A percentile compares a stretch with the other conserved stretches of the same genome.
These are phyloP conservation scores for Mormyrus lacerda DNA, from an alignment of 2,113 vertebrate species.

Conservation along the genomic window DNA sequence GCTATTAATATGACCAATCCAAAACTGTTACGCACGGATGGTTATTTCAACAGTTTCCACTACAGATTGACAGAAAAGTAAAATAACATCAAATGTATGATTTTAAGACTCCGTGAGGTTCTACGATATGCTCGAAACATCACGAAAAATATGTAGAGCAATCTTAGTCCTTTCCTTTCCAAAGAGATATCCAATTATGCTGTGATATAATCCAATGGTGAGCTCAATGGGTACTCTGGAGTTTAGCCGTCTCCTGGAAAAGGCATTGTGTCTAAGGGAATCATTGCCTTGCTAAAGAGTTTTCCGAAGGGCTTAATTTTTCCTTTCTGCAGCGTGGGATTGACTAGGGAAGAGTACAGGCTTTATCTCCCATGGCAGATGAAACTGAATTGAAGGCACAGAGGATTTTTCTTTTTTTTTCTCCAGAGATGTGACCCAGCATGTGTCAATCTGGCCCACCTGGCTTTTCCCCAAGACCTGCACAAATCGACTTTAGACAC, in stretches of 20 bases:
- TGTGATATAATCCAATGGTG: background rate
- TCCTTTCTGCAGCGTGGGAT: background rate
- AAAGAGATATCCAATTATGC: background rate
- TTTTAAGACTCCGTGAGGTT: background rate
- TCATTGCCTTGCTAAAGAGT: background rate
- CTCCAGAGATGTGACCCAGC: background rate
- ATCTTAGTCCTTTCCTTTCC: background rate
- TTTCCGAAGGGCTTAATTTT: constrained; percentile 4
- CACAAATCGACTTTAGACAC: background rate
- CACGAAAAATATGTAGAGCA: background rate
- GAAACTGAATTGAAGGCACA: background rate
- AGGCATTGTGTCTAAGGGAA: background rate
- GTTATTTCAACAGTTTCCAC: background rate
- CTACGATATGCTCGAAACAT: background rate
- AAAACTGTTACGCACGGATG: background rate
- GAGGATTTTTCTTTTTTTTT: background rate
- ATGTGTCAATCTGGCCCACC: background rate
- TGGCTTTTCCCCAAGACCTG: background rate
- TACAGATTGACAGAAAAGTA: background rate
- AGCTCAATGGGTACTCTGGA: background rate
- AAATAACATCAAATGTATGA: background rate
- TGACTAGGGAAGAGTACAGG: background rate
- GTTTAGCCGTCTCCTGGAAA: constrained; percentile 1
- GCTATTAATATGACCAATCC: background rate
- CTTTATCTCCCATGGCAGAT: background rate